Evolutionary conservation across 1,140 invertebrate genomes (phyloP).

Genomic region (Drosophila bocki): DNA sequence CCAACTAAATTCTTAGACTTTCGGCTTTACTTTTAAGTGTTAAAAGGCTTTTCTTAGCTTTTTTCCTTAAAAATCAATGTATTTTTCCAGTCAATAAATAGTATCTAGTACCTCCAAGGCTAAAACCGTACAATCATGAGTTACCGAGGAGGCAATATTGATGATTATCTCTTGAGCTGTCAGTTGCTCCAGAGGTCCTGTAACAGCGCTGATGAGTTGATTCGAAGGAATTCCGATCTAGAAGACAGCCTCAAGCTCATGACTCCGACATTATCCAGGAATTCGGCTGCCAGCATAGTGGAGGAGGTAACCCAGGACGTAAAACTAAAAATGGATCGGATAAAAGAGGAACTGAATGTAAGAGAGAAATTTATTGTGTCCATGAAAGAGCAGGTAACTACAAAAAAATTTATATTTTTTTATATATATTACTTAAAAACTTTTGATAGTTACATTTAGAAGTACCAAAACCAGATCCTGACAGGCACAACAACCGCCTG

Average conservation of each 20-base stretch:
- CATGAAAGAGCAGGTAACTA: constrained; percentile 63
- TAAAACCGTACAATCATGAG: not conserved
- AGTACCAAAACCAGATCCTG: not conserved
- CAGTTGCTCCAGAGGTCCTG: not conserved
- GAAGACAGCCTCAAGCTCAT: too few species aligned
- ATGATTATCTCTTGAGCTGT: not conserved
- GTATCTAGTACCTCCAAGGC: not conserved
- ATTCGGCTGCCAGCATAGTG: constrained; percentile 84
- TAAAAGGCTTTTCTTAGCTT: not conserved
- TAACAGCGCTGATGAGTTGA: not conserved
- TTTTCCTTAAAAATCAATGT: not conserved
- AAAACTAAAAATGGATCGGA: constrained; percentile 86
- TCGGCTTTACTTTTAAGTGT: not conserved
- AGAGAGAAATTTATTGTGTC: constrained; percentile 85
- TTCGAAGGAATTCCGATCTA: not conserved
- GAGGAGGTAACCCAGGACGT: constrained; percentile 87
- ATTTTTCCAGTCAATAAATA: not conserved
- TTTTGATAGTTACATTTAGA: not conserved
- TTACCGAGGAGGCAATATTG: not conserved
- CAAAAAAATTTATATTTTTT: not conserved
- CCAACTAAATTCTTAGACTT: not conserved
- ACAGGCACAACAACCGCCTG: constrained; percentile 28
- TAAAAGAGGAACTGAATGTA: constrained; percentile 87
- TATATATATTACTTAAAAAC: too few species aligned
- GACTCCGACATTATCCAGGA: not conserved